A percentile compares a stretch with the other conserved stretches of the same genome.
Conservation (phyloP, 2,888 invertebrate species). For the Teinopalpus imperialis region DNA sequence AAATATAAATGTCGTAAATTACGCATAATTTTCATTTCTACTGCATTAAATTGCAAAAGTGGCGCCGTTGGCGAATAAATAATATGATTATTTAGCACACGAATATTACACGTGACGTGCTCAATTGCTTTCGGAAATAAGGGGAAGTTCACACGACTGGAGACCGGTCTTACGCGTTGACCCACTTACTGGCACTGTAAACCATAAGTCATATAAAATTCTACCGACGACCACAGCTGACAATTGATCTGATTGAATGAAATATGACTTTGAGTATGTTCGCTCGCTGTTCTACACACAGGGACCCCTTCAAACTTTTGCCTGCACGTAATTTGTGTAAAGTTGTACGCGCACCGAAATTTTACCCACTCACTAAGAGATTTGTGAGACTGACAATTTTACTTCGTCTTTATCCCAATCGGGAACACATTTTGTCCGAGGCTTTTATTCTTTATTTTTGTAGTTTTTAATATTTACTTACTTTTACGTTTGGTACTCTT, state of each 20-base stretch:
- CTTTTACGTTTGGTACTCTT: too few species aligned
- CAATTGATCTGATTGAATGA: constrained; percentile 24
- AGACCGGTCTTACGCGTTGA: constrained; percentile 13
- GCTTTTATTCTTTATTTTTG: too few species aligned
- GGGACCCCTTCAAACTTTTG: too few species aligned
- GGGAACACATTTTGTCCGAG: too few species aligned
- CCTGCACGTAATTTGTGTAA: too few species aligned
- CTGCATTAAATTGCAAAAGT: constrained; percentile 20
- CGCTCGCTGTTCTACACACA: too few species aligned
- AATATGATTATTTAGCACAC: constrained; percentile 20
- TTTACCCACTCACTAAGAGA: too few species aligned
- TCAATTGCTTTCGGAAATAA: constrained; percentile 25
- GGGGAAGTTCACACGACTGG: constrained; percentile 18
- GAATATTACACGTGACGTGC: constrained; percentile 20
- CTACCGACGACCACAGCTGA: constrained; percentile 13
- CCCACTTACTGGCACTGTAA: constrained; percentile 19
- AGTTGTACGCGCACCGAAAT: too few species aligned
- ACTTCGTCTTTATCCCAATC: too few species aligned
- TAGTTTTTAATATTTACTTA: too few species aligned
- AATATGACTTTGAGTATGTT: constrained; percentile 3
- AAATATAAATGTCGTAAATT: constrained; percentile 5
- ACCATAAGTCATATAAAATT: constrained; percentile 20
- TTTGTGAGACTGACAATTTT: too few species aligned
- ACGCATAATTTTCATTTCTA: neutral
- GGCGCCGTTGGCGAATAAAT: constrained; percentile 22